These are phyloP conservation scores for Pseudomugil tenellus DNA, from an alignment of 2,797 vertebrate species.

Conservation along the genomic window DNA sequence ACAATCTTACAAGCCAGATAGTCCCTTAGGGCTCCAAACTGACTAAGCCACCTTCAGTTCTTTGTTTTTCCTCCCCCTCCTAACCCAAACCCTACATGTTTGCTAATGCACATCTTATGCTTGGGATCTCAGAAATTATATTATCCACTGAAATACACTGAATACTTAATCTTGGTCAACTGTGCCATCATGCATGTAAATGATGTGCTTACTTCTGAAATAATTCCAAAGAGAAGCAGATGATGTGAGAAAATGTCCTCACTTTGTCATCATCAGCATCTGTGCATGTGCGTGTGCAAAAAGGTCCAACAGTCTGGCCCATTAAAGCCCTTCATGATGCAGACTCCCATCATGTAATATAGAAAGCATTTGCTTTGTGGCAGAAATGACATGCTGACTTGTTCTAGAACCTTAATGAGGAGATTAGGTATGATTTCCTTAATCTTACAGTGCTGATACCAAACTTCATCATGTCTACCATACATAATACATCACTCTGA, in stretches of 20 bases:
- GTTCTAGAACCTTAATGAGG: constrained; percentile 68
- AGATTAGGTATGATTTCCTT: constrained; percentile 69
- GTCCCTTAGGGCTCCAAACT: constrained; percentile 36
- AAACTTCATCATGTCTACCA: constrained; percentile 52
- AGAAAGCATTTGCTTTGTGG: constrained; percentile 17
- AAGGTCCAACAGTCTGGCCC: constrained; percentile 36
- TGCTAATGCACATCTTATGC: constrained; percentile 12
- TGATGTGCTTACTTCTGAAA: constrained; percentile 50
- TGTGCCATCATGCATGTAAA: constrained; percentile 44
- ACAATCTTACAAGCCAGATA: constrained; percentile 1
- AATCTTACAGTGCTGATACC: constrained; percentile 43
- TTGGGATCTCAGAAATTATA: constrained; percentile 8
- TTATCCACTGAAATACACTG: constrained; percentile 26
- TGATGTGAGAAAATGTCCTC: constrained; percentile 38
- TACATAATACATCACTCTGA: constrained; percentile 59
- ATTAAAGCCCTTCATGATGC: constrained; percentile 48
- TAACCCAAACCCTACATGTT: too few relatives aligned
- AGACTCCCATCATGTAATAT: constrained; percentile 29
- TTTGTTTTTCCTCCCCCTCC: constrained; percentile 22
- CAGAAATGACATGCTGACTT: constrained; percentile 34
- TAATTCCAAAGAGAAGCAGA: too few relatives aligned
- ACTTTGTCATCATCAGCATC: not conserved
- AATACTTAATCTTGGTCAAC: constrained; percentile 47
- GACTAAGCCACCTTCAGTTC: constrained; percentile 36
- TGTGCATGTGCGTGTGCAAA: constrained; percentile 48